Percentiles rank a stretch among this genome's conserved stretches.
Evolutionary conservation across 2,888 invertebrate genomes (phyloP).

Genomic region (Eumerus sabulonum): DNA sequence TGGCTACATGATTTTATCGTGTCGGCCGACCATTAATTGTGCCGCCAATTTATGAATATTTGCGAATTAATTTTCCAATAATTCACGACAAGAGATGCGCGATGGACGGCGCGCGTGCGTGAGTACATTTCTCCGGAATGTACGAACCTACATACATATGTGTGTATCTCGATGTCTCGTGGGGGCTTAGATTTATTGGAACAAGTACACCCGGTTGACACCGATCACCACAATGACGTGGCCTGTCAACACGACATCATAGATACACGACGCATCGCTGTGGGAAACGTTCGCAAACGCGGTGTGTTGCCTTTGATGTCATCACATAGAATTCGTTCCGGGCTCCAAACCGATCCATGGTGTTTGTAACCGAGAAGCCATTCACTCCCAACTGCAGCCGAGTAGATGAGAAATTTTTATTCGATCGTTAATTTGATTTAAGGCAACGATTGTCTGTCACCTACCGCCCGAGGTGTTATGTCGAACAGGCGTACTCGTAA

Average conservation of each 20-base stretch:
- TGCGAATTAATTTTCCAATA: conserved; percentile 69
- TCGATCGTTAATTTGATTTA: conserved; percentile 68
- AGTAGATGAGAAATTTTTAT: conserved; percentile 37
- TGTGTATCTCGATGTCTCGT: conserved; percentile 43
- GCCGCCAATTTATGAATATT: conserved; percentile 69
- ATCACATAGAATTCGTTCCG: background rate
- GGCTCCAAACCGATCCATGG: no score
- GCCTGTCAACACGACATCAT: conserved; percentile 64
- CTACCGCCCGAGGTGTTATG: conserved; percentile 11
- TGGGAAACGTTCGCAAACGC: conserved; percentile 35
- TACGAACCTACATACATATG: conserved; percentile 3
- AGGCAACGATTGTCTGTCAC: conserved; percentile 23
- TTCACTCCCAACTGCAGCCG: conserved; percentile 29
- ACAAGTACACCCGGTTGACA: conserved; percentile 64
- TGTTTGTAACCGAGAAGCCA: conserved; percentile 13
- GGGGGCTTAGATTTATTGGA: conserved; percentile 63
- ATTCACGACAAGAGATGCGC: conserved; percentile 50
- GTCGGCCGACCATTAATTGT: conserved; percentile 65
- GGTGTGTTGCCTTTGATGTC: conserved; percentile 44
- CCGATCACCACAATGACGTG: conserved; percentile 64
- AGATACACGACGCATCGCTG: conserved; percentile 28
- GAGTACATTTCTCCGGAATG: conserved; percentile 42
- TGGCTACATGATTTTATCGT: conserved; percentile 66
- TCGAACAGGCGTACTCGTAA: conserved; percentile 5
- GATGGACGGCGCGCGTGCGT: conserved; percentile 28